Evolutionary conservation across 1,140 invertebrate genomes (phyloP), one percentile per base, ranked within the genome.

Genomic region (Elysia chlorotica): DNA sequence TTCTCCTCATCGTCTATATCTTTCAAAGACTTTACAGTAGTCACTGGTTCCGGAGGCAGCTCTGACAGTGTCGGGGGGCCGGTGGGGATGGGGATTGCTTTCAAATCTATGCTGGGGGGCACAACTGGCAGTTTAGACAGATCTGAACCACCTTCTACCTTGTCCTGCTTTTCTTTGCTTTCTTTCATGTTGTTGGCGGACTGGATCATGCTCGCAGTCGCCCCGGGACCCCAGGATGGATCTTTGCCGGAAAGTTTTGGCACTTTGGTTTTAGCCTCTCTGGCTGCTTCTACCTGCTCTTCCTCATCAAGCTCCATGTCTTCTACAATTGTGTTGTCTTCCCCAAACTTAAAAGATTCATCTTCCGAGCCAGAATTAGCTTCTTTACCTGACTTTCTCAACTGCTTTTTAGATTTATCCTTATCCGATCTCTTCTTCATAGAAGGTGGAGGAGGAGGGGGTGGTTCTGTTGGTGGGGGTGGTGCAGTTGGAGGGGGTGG

Each of bases 301-400:
- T 69, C 66, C 19, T 70, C 37, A 56, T 48, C 36, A 2, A 37
- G 2, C 25, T 70, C 68, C 68, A 70, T 70, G 28, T 59, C 68
- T 2, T 37, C 67, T 35, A 59, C 21, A 14, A 19, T 30, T 5
- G 21, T 59, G 57, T 61, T 70, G 28, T 70, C 68, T n/a, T 38
- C 21, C 2, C 19, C 30, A 30, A 10, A n/a, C n/a, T n/a, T n/a
- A n/a, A n/a, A n/a, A n/a, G n/a, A n/a, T n/a, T n/a, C 6, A 33
- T 14, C 30, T 31, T 63, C 61, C 4, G 28, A 19, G 5, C 56
- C 48, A 33, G 66, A 68, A 31, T 56, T 48, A 25, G 65, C 36
- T 23, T 41, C 41, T 2, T 48, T 31, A n/a, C 2, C 33, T 4
- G 28, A 14, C 2, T 6, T 23, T 56, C 28, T 54, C 10, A 53